These are phyloP conservation scores for Grantiella picta DNA, from an alignment of 2,113 vertebrate genomes.

Conservation along the genomic window DNA sequence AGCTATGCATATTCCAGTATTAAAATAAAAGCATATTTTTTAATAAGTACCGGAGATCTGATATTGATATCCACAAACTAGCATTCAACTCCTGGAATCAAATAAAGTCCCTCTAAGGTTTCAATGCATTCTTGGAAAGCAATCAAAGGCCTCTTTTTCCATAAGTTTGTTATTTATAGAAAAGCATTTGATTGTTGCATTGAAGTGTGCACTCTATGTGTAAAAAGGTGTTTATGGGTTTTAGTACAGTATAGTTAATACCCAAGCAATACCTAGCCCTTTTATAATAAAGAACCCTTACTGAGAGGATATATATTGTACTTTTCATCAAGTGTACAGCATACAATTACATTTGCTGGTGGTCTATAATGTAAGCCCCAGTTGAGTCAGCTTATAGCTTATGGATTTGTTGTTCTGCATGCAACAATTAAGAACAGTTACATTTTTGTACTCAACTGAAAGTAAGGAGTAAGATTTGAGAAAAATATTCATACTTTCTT, in stretches of 20 bases:
- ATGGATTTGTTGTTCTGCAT: background rate
- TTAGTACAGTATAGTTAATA: slow-evolving; percentile 80
- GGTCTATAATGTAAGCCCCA: slow-evolving; percentile 58
- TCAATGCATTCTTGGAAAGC: slow-evolving; percentile 69
- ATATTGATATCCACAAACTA: background rate
- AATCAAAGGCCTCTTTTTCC: slow-evolving; percentile 68
- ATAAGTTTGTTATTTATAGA: slow-evolving; percentile 77
- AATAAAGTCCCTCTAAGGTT: slow-evolving; percentile 53
- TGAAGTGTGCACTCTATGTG: slow-evolving; percentile 72
- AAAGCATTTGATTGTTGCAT: slow-evolving; percentile 74
- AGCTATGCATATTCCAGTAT: background rate
- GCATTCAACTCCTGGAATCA: background rate
- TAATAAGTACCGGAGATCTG: background rate
- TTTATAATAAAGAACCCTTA: slow-evolving; percentile 69
- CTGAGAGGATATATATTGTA: slow-evolving; percentile 63
- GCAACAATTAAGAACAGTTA: background rate
- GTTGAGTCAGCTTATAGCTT: background rate
- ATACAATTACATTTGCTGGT: slow-evolving; percentile 67
- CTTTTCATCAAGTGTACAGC: slow-evolving; percentile 52
- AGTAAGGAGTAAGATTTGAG: background rate
- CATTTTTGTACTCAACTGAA: background rate
- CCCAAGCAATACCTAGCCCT: slow-evolving; percentile 67
- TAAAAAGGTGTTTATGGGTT: slow-evolving; percentile 80
- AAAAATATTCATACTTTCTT: background rate
- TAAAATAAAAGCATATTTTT: background rate